Evolutionary conservation across 2,113 vertebrate genomes (phyloP), one percentile per base, ranked within the genome.

Genomic region (Rostratula benghalensis): DNA sequence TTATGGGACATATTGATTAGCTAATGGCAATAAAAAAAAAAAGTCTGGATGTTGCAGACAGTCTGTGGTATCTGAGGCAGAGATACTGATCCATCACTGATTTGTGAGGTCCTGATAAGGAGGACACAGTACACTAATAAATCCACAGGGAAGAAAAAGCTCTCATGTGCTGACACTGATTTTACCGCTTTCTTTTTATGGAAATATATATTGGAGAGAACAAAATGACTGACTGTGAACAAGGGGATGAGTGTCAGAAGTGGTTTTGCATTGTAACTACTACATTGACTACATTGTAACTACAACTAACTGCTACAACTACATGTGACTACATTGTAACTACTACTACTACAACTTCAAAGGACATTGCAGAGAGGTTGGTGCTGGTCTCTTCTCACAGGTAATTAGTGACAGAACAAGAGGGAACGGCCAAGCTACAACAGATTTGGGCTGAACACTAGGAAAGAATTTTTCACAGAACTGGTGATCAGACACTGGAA

Each of bases 21-120:
- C 33, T 93, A 87, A 81, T 75, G 28, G 51, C 46, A 78, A 94
- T 71, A 78, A 82, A 95, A 93, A 74, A 56, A 83, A 93, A 80
- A 94, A 53, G 70, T 35, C 54, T 89, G 39, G 48, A 65, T 95
- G 9, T 81, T 74, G 71, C 28, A 73, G 53, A 79, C 33, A 56
- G 30, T 43, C 57, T 80, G n/a, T 68, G 27, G 54, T 78, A 78
- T 7, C 53, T 81, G 35, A 43, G 64, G 35, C 51, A 90, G 37
- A 84, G n/a, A 74, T 35, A 41, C 17, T 73, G 45, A 92, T 84
- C 41, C 22, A 35, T 68, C 35, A 45, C 54, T 82, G 51, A 88
- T 90, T 92, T 89, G 31, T 56, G 93, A 84, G 59, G 83, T 80
- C n/a, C 68, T 81, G 37, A 63, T 17, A n/a, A 81, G 13, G 17